A percentile compares a stretch with the other conserved stretches of the same genome.
Conservation (phyloP, 2,113 vertebrate species). For the Protobothrops mucrosquamatus region DNA sequence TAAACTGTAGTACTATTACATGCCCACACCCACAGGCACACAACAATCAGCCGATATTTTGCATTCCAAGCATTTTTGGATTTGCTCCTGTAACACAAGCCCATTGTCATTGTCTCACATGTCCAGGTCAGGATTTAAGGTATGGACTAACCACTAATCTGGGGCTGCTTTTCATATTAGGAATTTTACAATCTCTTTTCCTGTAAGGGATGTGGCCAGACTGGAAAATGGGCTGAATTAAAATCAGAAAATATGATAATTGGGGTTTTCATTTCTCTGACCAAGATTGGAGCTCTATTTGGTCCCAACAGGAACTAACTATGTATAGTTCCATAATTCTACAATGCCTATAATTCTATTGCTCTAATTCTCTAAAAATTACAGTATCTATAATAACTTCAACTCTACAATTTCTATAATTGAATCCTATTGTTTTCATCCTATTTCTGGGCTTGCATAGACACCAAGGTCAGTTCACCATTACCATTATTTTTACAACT, state of each 20-base stretch:
- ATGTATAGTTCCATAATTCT: neutral
- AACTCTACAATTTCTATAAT: neutral
- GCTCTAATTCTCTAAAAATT: neutral
- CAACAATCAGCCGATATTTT: neutral
- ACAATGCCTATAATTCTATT: neutral
- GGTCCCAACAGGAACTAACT: neutral
- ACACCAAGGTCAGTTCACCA: neutral
- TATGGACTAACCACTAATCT: neutral
- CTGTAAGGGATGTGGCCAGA: too few species aligned
- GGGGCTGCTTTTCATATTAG: neutral
- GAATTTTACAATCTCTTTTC: neutral
- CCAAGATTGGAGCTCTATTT: neutral
- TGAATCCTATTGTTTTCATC: neutral
- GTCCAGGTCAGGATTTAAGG: constrained; percentile 14
- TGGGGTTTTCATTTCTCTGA: neutral
- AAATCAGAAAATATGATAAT: neutral
- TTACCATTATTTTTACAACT: neutral
- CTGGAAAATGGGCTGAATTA: too few species aligned
- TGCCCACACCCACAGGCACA: neutral
- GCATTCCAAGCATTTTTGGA: constrained; percentile 15
- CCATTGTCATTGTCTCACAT: neutral
- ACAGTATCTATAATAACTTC: neutral
- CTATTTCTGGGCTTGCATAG: neutral
- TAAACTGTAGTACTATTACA: neutral
- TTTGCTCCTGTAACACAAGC: neutral